Base-by-base conservation (phyloP, 1,140 invertebrate genomes). In the Lucilia cuprina region DNA sequence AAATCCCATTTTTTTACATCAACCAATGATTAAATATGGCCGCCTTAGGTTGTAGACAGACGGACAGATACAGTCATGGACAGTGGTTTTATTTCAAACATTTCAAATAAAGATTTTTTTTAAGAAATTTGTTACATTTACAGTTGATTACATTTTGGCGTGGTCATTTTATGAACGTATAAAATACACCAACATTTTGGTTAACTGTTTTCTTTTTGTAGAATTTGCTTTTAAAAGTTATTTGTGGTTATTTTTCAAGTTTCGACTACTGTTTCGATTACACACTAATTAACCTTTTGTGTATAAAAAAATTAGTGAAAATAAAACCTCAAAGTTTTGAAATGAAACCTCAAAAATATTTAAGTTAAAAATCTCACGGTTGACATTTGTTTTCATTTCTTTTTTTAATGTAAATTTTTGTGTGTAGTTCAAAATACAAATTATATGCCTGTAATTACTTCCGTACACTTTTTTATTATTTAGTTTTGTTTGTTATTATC, bases 61-160 rank as follows among this genome's bases (percentile, higher is more conserved):
- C 14, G 35, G 14, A 35, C 74, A 17, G 25, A 77, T 9, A 70
- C 65, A 19, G 10, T 21, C 19, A 70, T 70, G 19, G n/a, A 70
- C 65, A 10, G 65, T 70, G 65, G 65, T 70, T 70, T 70, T 21
- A 70, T 70, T 70, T 70, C 65, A 70, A 21, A 19, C 19, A 70
- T 70, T 70, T 70, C 2, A 70, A 70, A 70, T 30, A 19, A 12
- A 9, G 8, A 21, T n/a, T 55, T 55, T 55, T 55, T 55, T 13
- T 55, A 70, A 21, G 65, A 25, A 70, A 70, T 70, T 70, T 70
- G n/a, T 70, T 21, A 21, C 65, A 21, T 70, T 70, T 21, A 25
- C 65, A 70, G 65, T 70, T 70, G 65, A 70, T 70, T 70, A 70
- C 65, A 70, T 70, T 70, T 70, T 70, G n/a, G 65, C 65, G 65